Base-by-base conservation (phyloP, 2,888 invertebrate genomes). In the Oxytorus armatus region DNA sequence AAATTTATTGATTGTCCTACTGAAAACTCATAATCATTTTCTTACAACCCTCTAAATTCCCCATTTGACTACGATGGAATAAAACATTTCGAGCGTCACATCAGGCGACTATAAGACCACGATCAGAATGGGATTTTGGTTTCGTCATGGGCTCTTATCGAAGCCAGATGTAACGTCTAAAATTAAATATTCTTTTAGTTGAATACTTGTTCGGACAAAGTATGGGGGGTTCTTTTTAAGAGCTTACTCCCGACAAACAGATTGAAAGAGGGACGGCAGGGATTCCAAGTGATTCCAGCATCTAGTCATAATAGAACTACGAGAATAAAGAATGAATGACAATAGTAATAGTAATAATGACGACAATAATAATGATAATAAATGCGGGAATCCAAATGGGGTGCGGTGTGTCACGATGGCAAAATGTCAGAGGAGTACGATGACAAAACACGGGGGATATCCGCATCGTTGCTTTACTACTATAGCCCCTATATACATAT, bases 351-450 rank as follows among this genome's bases (percentile, higher is more conserved):
- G 47, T 55, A 57, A 70, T 70, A 55, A 77, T 42, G 44, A 42
- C 5, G 42, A 59, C 39, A 51, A 75, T 55, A 47, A 63, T 70
- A 53, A 63, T 55, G 36, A 63, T 70, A 61, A 70, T 44, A 65
- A 77, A 70, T 75, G 68, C 49, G 47, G 23, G 36, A 70, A 25
- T 63, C 29, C 53, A 70, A 70, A 49, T 61, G 55, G 47, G 63
- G 47, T 47, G 70, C 61, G 79, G 72, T 79, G 75, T 65, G 77
- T 79, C 55, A 77, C 53, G 79, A 57, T 68, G 72, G 63, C 55
- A 36, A 79, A 70, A 75, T 66, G 70, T 78, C 75, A 16, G 25
- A 44, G 42, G 44, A 75, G 55, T 29, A 65, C 16, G 69, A 55
- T 55, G 69, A 55, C 21, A 25, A 44, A 63, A 21, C 61, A 33